Evolutionary conservation across 2,888 invertebrate species (phyloP).

Genomic region (Ceriagrion tenellum): DNA sequence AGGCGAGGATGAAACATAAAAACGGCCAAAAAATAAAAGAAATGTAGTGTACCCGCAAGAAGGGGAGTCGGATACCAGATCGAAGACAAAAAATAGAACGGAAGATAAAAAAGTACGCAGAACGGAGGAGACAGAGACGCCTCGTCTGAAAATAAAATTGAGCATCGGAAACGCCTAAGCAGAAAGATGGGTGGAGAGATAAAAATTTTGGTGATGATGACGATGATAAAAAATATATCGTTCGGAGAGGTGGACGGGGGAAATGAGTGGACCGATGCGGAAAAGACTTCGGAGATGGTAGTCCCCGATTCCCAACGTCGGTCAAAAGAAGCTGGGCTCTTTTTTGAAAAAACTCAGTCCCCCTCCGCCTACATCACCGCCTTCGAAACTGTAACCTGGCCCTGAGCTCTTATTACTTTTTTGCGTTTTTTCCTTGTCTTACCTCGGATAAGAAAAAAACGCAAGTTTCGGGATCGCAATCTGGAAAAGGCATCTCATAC

Average conservation of each 20-base stretch:
- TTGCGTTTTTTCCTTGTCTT: background rate
- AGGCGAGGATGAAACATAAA: background rate
- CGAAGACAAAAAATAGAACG: background rate
- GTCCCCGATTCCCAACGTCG: background rate
- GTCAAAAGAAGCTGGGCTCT: background rate
- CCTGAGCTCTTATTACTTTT: background rate
- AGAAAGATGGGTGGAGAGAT: background rate
- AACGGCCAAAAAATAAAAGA: background rate
- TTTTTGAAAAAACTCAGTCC: background rate
- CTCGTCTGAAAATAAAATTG: background rate
- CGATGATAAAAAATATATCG: background rate
- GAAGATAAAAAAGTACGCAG: background rate
- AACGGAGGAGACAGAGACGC: background rate
- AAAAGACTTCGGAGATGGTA: background rate
- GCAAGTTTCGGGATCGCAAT: background rate
- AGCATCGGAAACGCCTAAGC: background rate
- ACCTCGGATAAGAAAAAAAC: background rate
- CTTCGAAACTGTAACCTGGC: background rate
- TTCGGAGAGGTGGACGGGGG: background rate
- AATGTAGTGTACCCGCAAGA: background rate
- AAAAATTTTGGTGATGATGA: background rate
- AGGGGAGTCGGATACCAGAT: background rate
- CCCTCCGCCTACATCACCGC: background rate
- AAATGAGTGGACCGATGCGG: background rate
- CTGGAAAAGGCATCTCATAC: background rate